Conservation (phyloP, 1,140 invertebrate genomes). For the Heterodera schachtii region DNA sequence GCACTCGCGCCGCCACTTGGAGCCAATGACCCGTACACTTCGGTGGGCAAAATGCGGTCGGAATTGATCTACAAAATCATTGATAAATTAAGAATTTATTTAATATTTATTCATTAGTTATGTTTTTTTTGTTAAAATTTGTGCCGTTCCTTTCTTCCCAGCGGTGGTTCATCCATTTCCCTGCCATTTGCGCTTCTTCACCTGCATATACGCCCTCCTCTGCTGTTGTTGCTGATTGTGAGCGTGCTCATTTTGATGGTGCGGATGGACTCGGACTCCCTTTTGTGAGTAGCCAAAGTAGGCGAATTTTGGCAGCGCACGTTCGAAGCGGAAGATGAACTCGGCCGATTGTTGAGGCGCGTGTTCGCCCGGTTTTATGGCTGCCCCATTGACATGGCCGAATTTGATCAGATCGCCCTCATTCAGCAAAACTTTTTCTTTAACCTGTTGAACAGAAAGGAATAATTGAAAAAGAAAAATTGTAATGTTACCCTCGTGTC, state of each 20-base stretch:
- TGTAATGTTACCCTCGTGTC: constrained; percentile 61
- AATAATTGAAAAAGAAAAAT: not conserved
- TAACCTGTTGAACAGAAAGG: constrained; percentile 13
- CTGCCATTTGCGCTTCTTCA: not conserved
- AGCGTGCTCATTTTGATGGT: not conserved
- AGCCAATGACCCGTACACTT: constrained; percentile 21
- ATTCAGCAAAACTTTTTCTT: constrained; percentile 42
- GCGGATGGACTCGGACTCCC: constrained; percentile 10
- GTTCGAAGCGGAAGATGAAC: constrained; percentile 48
- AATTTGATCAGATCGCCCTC: constrained; percentile 66
- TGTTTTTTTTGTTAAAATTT: no score
- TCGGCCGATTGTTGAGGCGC: constrained; percentile 58
- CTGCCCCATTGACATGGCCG: constrained; percentile 67
- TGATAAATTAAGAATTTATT: not conserved
- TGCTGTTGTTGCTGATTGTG: constrained; percentile 17
- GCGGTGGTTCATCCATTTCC: not conserved
- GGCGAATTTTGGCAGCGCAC: constrained; percentile 34
- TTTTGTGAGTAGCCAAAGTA: constrained; percentile 48
- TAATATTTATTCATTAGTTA: not conserved
- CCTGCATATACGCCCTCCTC: constrained; percentile 40
- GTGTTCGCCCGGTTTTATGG: constrained; percentile 65
- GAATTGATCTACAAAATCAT: constrained; percentile 23
- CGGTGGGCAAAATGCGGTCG: constrained; percentile 24
- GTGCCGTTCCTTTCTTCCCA: not conserved
- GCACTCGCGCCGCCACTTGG: not conserved